A percentile compares a stretch with the other conserved stretches of the same genome.
Evolutionary conservation across 2,888 invertebrate genomes (phyloP).

Genomic region (Pristionchus maxplancki): DNA sequence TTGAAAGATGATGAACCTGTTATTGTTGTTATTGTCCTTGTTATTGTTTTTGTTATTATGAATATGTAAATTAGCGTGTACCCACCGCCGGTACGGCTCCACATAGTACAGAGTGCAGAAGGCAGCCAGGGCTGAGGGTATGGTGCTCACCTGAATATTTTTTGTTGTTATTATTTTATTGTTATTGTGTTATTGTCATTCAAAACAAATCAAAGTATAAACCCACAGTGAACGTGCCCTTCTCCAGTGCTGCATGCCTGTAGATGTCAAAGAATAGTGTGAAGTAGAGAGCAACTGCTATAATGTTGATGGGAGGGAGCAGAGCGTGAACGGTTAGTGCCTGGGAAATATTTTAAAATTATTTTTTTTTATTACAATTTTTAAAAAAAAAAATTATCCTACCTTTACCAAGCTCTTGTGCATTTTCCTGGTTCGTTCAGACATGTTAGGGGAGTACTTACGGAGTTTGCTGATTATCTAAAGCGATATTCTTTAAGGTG

Average conservation of each 20-base stretch:
- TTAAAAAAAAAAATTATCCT: not conserved
- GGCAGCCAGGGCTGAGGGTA: not conserved
- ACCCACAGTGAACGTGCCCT: not conserved
- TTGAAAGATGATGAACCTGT: not conserved
- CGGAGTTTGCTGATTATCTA: not conserved
- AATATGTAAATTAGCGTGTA: too few relatives aligned
- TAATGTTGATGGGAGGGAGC: not conserved
- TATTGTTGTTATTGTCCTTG: too few relatives aligned
- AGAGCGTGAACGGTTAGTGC: slow-evolving; percentile 21
- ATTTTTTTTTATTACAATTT: not conserved
- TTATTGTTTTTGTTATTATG: too few relatives aligned
- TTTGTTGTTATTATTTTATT: not conserved
- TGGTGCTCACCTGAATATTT: not conserved
- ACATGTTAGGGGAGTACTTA: not conserved
- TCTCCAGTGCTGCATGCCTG: not conserved
- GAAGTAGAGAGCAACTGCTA: not conserved
- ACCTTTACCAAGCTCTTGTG: not conserved
- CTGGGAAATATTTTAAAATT: not conserved
- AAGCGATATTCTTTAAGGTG: not conserved
- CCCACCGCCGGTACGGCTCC: not conserved
- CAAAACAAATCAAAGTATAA: not conserved
- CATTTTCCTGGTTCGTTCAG: not conserved
- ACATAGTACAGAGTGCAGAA: slow-evolving; percentile 9
- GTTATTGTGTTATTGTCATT: not conserved
- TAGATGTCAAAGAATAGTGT: not conserved